Base-by-base conservation (phyloP, 2,888 invertebrate species). In the Drosophila buzzatii region DNA sequence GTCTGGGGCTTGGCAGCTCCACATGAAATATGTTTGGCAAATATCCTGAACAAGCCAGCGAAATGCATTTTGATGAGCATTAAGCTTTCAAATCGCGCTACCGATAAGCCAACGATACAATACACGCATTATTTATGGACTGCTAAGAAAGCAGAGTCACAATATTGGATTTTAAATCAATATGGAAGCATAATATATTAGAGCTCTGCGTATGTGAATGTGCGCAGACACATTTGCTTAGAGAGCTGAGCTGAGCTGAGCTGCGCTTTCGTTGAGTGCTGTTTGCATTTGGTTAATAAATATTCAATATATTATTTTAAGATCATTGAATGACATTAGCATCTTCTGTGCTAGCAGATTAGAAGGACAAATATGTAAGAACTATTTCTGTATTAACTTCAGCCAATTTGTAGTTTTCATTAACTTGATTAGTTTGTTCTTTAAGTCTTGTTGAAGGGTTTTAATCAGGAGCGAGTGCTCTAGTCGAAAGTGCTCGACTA, bases 11-110 rank as follows among this genome's bases (percentile, higher is more conserved):
- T 45, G 62, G 27, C 37, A 53, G 27, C 42, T 41, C 20, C 49
- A 37, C 52, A 53, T 63, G 57, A 78, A 61, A 73, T 59, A 75
- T 69, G 66, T 23, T 42, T 23, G 66, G 63, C 83, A 69, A 83
- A 73, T 70, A 69, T 57, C 65, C 59, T 62, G 51, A 45, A 60
- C 37, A 49, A 60, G 57, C 80, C 39, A 45, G 51, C 61, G 52
- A 80, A 76, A 78, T 89, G 87, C 79, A 86, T 77, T 83, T 74
- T 70, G 65, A 83, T 73, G 70, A 63, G 74, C 64, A 71, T 76
- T 70, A 73, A 60, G 70, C 82, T 69, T 67, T 83, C 63, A 80
- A 82, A 88, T 76, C 59, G 83, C 37, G 66, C 61, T 76, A 60
- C 60, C 70, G 77, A 60, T 88, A 82, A 83, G 81, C 86, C 77